A percentile compares a stretch with the other conserved stretches of the same genome.
Evolutionary conservation across 2,888 invertebrate genomes (phyloP).

Genomic region (Globia sparganii): DNA sequence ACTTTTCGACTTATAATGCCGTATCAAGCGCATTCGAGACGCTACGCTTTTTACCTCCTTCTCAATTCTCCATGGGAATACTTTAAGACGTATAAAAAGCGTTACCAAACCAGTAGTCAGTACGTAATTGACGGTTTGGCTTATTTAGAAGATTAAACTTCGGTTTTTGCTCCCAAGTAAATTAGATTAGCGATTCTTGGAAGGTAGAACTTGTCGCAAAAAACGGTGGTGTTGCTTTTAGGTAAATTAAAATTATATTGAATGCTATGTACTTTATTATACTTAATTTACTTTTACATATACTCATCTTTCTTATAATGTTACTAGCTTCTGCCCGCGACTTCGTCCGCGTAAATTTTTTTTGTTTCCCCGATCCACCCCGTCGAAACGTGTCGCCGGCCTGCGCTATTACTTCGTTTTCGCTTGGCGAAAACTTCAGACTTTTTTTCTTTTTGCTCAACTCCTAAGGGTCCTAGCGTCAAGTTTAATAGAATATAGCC

Average conservation of each 20-base stretch:
- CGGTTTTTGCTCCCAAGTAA: neutral
- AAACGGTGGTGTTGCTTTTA: neutral
- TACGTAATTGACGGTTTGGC: slow-evolving; percentile 16
- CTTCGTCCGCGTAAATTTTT: too few species aligned
- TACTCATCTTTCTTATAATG: too few species aligned
- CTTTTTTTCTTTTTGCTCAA: too few species aligned
- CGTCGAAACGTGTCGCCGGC: too few species aligned
- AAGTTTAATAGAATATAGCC: too few species aligned
- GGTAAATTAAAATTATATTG: neutral
- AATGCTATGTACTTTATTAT: too few species aligned
- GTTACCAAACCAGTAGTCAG: slow-evolving; percentile 4
- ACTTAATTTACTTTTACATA: too few species aligned
- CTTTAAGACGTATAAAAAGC: slow-evolving; percentile 25
- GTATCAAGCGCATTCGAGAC: slow-evolving; percentile 16
- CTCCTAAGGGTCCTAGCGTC: too few species aligned
- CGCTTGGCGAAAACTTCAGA: too few species aligned
- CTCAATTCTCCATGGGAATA: slow-evolving; percentile 39
- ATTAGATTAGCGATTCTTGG: slow-evolving; percentile 23
- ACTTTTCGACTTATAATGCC: slow-evolving; percentile 28
- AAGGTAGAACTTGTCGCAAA: slow-evolving; percentile 1
- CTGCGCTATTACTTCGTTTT: too few species aligned
- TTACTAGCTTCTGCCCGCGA: too few species aligned
- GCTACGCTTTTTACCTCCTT: slow-evolving; percentile 32
- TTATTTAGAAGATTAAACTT: slow-evolving; percentile 17
- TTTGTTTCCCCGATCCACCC: too few species aligned